Evolutionary conservation across 2,888 invertebrate species (phyloP).

Genomic region (Drosophila anomalipes): DNA sequence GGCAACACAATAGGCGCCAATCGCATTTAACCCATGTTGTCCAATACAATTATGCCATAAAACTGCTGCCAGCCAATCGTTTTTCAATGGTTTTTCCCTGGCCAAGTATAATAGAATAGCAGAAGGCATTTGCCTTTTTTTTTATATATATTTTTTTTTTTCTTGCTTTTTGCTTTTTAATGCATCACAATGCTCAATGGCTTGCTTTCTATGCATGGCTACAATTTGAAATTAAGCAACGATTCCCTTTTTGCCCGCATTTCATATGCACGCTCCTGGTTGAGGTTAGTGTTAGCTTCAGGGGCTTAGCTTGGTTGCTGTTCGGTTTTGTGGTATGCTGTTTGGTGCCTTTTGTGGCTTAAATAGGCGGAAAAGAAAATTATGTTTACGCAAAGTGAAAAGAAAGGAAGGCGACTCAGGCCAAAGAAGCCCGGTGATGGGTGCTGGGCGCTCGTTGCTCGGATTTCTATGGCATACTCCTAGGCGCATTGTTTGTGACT

Average conservation of each 20-base stretch:
- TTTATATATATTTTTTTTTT: background rate
- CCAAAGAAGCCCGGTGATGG: conserved; percentile 1
- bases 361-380: conserved; percentile 81
- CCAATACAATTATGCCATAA: conserved; percentile 56
- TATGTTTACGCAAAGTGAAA: conserved; percentile 73
- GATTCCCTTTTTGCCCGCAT: conserved; percentile 35
- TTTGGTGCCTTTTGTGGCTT: conserved; percentile 62
- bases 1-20: conserved; percentile 17
- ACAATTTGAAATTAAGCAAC: conserved; percentile 62
- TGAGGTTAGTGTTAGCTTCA: conserved; percentile 10
- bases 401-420: conserved; percentile 35
- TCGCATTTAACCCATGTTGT: conserved; percentile 49
- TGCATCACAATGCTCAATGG: conserved; percentile 48
- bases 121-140: conserved; percentile 14
- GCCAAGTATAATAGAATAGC: background rate
- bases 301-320: background rate
- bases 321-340: conserved; percentile 9
- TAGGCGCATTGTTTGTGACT: conserved; percentile 48
- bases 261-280: background rate
- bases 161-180: conserved; percentile 26
- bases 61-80: conserved; percentile 51
- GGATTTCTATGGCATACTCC: conserved; percentile 48
- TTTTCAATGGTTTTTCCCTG: conserved; percentile 45
- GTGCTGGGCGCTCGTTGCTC: conserved; percentile 2
- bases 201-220: conserved; percentile 49